Base-by-base conservation (phyloP, 2,113 vertebrate genomes). In the Sula dactylatra region DNA sequence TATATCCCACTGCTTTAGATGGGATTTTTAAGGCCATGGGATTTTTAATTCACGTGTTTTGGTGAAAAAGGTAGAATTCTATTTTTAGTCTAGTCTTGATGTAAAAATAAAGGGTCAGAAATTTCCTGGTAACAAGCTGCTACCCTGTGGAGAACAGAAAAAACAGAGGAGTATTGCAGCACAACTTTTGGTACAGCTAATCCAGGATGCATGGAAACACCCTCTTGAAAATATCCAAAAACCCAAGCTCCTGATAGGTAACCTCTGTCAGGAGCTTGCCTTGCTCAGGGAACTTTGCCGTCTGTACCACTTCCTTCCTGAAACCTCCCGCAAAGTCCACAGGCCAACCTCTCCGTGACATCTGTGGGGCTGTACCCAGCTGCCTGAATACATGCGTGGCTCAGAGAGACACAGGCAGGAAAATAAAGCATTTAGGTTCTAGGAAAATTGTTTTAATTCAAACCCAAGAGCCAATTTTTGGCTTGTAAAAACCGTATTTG, bases 261-360 rank as follows among this genome's bases (percentile, higher is more conserved):
- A 13, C 36, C 9, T 50, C 67, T 79, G 50, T 16, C 7, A 85
- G 82, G 34, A 59, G 27, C 25, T 56, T 26, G 22, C 16, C 20
- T 45, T 67, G 27, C 47, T 59, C 59, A 26, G 22, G 18, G 34
- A 64, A 74, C 36, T 27, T 81, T 54, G 8, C n/a, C 22, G 9
- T 7, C 71, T 36, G 34, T 34, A 22, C 22, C 6, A 10, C 22
- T 45, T 56, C 58, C 45, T 45, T 40, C 66, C 67, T 10, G 25
- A 83, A 58, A 38, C 13, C 32, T 59, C 38, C n/a, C 2, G 0
- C 0, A 2, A 86, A 73, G 17, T 61, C 59, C 42, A 10, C 32
- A 45, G 69, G 67, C 26, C 64, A 80, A 61, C 25, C 44, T 32
- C 55, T 40, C 64, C 4, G 3, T 67, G 73, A 59, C 66, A 69